Evolutionary conservation across 2,888 invertebrate species (phyloP).

Genomic region (Chelonus formosanus): DNA sequence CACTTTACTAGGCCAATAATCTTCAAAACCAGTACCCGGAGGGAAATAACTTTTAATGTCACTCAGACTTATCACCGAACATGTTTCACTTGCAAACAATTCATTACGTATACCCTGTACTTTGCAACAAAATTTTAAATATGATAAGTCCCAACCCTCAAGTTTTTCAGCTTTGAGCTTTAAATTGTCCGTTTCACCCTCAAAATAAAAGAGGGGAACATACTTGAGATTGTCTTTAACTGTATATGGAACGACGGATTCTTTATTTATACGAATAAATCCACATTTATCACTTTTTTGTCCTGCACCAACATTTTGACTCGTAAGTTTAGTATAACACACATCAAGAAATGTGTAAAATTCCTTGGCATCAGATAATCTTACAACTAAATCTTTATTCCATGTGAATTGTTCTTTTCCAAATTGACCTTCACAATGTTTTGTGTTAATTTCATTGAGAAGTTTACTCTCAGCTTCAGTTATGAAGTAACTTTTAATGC

Average conservation of each 20-base stretch:
- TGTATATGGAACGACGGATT: slow-evolving; percentile 92
- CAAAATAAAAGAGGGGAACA: slow-evolving; percentile 90
- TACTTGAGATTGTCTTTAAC: slow-evolving; percentile 84
- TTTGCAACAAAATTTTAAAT: slow-evolving; percentile 93
- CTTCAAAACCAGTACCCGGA: slow-evolving; percentile 88
- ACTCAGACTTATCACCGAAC: slow-evolving; percentile 87
- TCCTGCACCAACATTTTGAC: slow-evolving; percentile 67
- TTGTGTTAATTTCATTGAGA: slow-evolving; percentile 90
- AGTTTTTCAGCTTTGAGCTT: slow-evolving; percentile 86
- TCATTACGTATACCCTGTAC: slow-evolving; percentile 93
- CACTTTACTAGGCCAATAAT: slow-evolving; percentile 92
- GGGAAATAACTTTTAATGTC: slow-evolving; percentile 93
- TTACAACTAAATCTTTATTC: slow-evolving; percentile 86
- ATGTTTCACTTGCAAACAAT: slow-evolving; percentile 88
- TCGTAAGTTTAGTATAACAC: slow-evolving; percentile 84
- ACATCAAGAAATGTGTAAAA: slow-evolving; percentile 91
- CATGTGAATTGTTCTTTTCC: slow-evolving; percentile 86
- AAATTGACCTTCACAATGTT: slow-evolving; percentile 91
- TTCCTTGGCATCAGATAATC: slow-evolving; percentile 86
- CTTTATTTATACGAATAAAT: slow-evolving; percentile 90
- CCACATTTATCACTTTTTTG: slow-evolving; percentile 80
- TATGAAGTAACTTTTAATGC: slow-evolving; percentile 91
- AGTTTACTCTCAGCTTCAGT: slow-evolving; percentile 89
- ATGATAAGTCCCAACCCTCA: slow-evolving; percentile 91
- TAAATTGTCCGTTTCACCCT: slow-evolving; percentile 91